Evolutionary conservation across 2,113 vertebrate genomes (phyloP).

Genomic region (Pollachius pollachius): DNA sequence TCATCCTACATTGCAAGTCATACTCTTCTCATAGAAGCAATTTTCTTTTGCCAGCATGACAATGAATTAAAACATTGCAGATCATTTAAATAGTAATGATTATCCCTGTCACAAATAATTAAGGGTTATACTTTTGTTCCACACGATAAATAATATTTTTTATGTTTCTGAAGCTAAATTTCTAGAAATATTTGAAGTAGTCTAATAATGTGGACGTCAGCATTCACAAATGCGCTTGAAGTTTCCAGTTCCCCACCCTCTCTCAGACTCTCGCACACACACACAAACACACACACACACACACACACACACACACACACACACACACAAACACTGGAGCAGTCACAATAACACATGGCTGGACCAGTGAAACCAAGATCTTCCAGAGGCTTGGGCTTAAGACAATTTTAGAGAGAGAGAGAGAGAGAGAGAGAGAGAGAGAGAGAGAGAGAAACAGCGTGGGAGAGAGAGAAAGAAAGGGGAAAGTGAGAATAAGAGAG

Average conservation of each 20-base stretch:
- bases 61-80: no score
- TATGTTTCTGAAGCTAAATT: no score
- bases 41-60: slow-evolving; percentile 1
- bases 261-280: slow-evolving; percentile 8
- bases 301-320: slow-evolving; percentile 2
- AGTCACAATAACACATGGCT: slow-evolving; percentile 58
- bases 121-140: no score
- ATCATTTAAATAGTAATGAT: no score
- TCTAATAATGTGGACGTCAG: slow-evolving; percentile 56
- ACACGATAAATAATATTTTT: no score
- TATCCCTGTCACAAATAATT: no score
- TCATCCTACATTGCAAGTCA: slow-evolving; percentile 11
- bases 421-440: no score
- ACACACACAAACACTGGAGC: slow-evolving; percentile 33
- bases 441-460: background rate
- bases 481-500: background rate
- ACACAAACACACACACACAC: slow-evolving; percentile 23
- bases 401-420: slow-evolving; percentile 30
- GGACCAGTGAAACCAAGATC: slow-evolving; percentile 59
- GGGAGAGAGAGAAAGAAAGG: background rate
- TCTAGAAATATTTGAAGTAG: slow-evolving; percentile 51
- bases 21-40: slow-evolving; percentile 13
- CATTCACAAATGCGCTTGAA: slow-evolving; percentile 50
- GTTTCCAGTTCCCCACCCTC: slow-evolving; percentile 54
- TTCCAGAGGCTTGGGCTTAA: slow-evolving; percentile 61